These are phyloP conservation scores for Bombyx mori DNA, from an alignment of 1,140 invertebrate species.

Conservation along the genomic window DNA sequence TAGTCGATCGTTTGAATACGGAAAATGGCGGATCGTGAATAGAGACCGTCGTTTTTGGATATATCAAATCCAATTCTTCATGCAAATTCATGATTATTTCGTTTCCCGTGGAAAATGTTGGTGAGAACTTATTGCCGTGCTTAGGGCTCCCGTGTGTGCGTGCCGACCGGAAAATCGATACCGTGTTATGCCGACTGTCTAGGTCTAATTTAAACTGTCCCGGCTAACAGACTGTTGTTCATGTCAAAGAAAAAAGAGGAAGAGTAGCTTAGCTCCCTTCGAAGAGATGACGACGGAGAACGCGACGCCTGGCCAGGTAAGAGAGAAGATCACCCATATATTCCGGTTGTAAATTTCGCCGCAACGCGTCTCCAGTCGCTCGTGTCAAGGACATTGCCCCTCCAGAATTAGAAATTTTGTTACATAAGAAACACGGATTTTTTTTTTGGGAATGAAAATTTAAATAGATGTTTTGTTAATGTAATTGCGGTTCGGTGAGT, in stretches of 20 bases:
- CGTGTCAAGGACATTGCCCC: slow-evolving; percentile 38
- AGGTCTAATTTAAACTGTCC: slow-evolving; percentile 26
- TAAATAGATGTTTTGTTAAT: no score
- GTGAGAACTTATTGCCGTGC: slow-evolving; percentile 22
- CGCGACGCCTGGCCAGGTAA: slow-evolving; percentile 60
- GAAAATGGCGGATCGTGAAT: slow-evolving; percentile 48
- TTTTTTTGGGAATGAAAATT: slow-evolving; percentile 2
- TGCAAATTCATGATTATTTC: slow-evolving; percentile 1
- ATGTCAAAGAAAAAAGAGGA: slow-evolving; percentile 48
- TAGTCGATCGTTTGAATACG: slow-evolving; percentile 17
- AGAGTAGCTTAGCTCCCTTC: slow-evolving; percentile 36
- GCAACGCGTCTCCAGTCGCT: slow-evolving; percentile 18
- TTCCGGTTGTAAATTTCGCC: slow-evolving; percentile 19
- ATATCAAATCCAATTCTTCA: not conserved
- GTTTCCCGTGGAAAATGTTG: slow-evolving; percentile 19
- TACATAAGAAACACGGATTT: slow-evolving; percentile 16
- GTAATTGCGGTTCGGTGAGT: not conserved
- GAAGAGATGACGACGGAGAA: slow-evolving; percentile 59
- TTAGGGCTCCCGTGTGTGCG: slow-evolving; percentile 3
- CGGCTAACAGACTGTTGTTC: slow-evolving; percentile 35
- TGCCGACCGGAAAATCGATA: slow-evolving; percentile 37
- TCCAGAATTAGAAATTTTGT: slow-evolving; percentile 19
- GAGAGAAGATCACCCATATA: slow-evolving; percentile 4
- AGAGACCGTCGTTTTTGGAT: slow-evolving; percentile 8
- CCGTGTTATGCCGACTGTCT: slow-evolving; percentile 26